A percentile compares a stretch with the other conserved stretches of the same genome.
phyloP scores from a whole-genome alignment of 2,888 invertebrate genomes.

The Carterocephalus palaemon region DNA sequence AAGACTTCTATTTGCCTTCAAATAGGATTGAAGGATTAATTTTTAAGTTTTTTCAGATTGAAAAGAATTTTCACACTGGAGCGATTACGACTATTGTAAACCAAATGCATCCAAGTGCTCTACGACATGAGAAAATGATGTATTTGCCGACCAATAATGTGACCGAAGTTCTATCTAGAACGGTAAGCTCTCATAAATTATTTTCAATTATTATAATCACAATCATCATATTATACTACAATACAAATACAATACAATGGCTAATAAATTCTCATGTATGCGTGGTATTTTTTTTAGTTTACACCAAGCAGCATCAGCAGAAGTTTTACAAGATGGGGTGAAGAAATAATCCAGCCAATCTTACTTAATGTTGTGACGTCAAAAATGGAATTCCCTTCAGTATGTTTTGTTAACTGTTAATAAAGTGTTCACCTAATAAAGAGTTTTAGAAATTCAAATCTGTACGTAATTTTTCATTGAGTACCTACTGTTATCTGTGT shows the following conservation, averaged over 20 bases:
- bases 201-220: neutral
- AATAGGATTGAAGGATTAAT: neutral
- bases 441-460: no score
- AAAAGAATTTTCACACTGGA: conserved; percentile 39
- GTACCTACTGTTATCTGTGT: no score
- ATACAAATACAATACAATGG: neutral
- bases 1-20: neutral
- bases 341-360: conserved; percentile 36
- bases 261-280: neutral
- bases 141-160: conserved; percentile 48
- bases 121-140: conserved; percentile 43
- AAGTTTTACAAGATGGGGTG: conserved; percentile 39
- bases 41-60: conserved; percentile 40
- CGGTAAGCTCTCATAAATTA: conserved; percentile 5
- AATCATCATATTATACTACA: neutral
- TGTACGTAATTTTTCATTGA: no score
- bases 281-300: conserved; percentile 40
- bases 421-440: no score
- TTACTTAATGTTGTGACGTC: conserved; percentile 38
- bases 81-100: conserved; percentile 28
- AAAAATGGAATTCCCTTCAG: conserved; percentile 38
- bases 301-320: conserved; percentile 25
- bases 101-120: neutral
- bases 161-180: conserved; percentile 35
- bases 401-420: conserved; percentile 9